These are phyloP conservation scores for Lepus timidus DNA, from an alignment of 2,113 vertebrate genomes.

Conservation along the genomic window DNA sequence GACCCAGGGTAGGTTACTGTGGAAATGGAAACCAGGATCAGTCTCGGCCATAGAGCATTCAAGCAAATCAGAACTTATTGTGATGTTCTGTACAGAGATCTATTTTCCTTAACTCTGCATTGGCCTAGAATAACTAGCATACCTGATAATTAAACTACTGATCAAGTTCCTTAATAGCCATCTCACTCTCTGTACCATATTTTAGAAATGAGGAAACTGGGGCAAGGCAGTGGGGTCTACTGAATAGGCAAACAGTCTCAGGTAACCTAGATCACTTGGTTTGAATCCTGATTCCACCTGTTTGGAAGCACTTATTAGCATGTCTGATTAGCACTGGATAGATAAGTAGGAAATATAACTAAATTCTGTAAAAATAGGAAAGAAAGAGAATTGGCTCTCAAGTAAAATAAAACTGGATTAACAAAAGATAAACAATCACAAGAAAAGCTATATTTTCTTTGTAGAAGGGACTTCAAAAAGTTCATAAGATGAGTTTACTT, in stretches of 20 bases:
- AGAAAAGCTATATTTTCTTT: neutral
- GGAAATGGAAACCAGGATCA: neutral
- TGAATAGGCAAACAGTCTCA: neutral
- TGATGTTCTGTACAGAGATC: neutral
- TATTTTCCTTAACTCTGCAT: neutral
- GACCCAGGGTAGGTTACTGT: neutral
- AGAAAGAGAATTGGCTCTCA: neutral
- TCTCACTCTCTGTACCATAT: neutral
- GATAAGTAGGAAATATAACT: neutral
- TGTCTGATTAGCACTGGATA: neutral
- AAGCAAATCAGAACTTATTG: neutral
- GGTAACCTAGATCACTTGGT: neutral
- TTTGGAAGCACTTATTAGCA: neutral
- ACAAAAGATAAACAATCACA: neutral
- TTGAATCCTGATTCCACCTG: neutral
- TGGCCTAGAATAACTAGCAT: neutral
- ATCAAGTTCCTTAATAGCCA: neutral
- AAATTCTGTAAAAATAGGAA: neutral
- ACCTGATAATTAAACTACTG: neutral
- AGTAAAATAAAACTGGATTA: neutral
- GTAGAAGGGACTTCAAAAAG: neutral
- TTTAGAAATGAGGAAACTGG: neutral
- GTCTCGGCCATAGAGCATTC: neutral
- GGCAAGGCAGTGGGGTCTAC: rapidly evolving
- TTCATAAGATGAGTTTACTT: neutral